Evolutionary conservation across 1,140 invertebrate genomes (phyloP).

Genomic region (Diploscapter pachys): DNA sequence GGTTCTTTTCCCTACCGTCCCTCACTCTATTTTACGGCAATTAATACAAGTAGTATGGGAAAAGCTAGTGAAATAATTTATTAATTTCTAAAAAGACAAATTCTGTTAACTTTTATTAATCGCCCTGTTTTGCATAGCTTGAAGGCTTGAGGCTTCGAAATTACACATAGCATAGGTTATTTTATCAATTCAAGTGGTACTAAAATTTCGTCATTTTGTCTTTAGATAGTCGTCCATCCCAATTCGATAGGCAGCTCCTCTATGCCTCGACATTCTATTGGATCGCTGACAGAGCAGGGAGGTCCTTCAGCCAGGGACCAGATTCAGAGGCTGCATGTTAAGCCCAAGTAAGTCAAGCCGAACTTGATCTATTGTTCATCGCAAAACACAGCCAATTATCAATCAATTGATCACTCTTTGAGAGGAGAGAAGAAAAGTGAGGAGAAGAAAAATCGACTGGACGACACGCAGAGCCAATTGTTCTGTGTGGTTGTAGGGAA

Average conservation of each 20-base stretch:
- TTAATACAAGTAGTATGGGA: too few species aligned
- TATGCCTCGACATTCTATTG: slow-evolving; percentile 9
- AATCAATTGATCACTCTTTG: slow-evolving; percentile 17
- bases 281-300: slow-evolving; percentile 8
- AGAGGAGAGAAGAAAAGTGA: slow-evolving; percentile 6
- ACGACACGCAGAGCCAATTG: slow-evolving; percentile 12
- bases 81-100: too few species aligned
- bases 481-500: slow-evolving; percentile 2
- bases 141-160: too few species aligned
- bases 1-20: too few species aligned
- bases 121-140: too few species aligned
- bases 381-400: slow-evolving; percentile 5
- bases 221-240: slow-evolving; percentile 18
- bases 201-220: neutral
- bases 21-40: too few species aligned
- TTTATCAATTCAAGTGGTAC: too few species aligned
- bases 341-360: slow-evolving; percentile 14
- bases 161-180: too few species aligned
- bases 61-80: too few species aligned
- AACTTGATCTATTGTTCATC: slow-evolving; percentile 21
- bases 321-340: slow-evolving; percentile 3
- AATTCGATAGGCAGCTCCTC: slow-evolving; percentile 6
- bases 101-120: too few species aligned
- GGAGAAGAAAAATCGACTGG: neutral
- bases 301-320: neutral